Conservation (phyloP, 2,888 invertebrate genomes). For the Galerucella pusilla region DNA sequence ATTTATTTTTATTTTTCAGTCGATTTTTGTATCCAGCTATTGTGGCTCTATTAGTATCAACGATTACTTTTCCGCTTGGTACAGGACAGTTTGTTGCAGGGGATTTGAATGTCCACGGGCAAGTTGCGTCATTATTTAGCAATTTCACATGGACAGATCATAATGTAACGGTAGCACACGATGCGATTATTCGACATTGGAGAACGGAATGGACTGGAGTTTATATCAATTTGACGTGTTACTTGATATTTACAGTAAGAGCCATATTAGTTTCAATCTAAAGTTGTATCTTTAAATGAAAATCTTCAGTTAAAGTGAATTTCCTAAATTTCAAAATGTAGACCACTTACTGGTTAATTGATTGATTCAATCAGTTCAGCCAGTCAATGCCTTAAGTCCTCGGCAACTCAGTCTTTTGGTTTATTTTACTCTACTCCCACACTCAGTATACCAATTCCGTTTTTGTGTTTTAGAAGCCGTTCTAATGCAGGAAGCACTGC, state of each 20-base stretch:
- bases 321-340: too few species aligned
- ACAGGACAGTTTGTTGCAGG: slow-evolving; percentile 93
- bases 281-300: too few species aligned
- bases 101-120: slow-evolving; percentile 60
- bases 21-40: slow-evolving; percentile 92
- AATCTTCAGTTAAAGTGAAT: too few species aligned
- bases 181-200: slow-evolving; percentile 89
- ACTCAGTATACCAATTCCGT: too few species aligned
- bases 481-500: too few species aligned
- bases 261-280: not conserved
- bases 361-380: too few species aligned
- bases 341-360: too few species aligned
- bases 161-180: slow-evolving; percentile 84
- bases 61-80: slow-evolving; percentile 92
- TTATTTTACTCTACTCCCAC: too few species aligned
- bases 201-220: slow-evolving; percentile 81
- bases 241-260: slow-evolving; percentile 83
- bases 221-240: slow-evolving; percentile 86
- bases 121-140: slow-evolving; percentile 85
- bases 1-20: slow-evolving; percentile 63
- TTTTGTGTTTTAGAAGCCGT: too few species aligned
- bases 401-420: too few species aligned
- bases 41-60: slow-evolving; percentile 83
- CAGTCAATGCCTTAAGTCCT: too few species aligned
- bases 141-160: slow-evolving; percentile 95